Evolutionary conservation across 1,140 invertebrate genomes (phyloP), one percentile per base, ranked within the genome.

Genomic region (Teleopsis dalmanni): DNA sequence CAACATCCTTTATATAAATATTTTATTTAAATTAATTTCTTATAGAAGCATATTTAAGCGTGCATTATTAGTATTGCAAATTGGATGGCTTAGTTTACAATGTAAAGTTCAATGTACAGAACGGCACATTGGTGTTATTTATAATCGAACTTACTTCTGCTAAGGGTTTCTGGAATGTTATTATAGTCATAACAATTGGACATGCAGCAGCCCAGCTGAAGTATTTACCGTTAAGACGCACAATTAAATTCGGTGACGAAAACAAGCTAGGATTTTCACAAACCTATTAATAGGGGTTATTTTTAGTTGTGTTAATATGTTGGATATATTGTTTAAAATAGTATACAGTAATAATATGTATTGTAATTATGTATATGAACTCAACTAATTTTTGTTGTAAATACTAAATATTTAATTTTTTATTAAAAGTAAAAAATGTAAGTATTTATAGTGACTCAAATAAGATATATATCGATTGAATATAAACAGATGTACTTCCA

Each of bases 131-230:
- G 38, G 16, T 43, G 40, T 25, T 41, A 26, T 42, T 27, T 37
- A 35, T 47, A 27, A 25, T 14, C 34, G 35, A 42, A 57, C 67
- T 70, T 61, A 70, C 68, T 48, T 67, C 52, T 50, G 67, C 60
- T 54, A 97, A 74, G 47, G 85, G 81, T 58, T 88, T 81, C 61
- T 91, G 81, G 75, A 87, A 98, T 48, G 85, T 81, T 19, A 90
- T 78, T 31, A 88, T 75, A 41, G 87, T 88, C 59, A 95, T 79
- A 50, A 98, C 78, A 57, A 94, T 83, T 11, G 93, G 88, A 50
- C 84, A 85, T 50, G 92, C 93, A 34, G 84, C 82, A 45, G 81
- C 72, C 91, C 93, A 96, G 60, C 85, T 90, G 73, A 91, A 88
- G 72, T 82, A 89, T 74, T 92, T 90, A 50, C 84, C 84, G 59